A percentile compares a stretch with the other conserved stretches of the same genome.
Evolutionary conservation across 2,113 vertebrate species (phyloP).

Genomic region (Trematomus loennbergii): DNA sequence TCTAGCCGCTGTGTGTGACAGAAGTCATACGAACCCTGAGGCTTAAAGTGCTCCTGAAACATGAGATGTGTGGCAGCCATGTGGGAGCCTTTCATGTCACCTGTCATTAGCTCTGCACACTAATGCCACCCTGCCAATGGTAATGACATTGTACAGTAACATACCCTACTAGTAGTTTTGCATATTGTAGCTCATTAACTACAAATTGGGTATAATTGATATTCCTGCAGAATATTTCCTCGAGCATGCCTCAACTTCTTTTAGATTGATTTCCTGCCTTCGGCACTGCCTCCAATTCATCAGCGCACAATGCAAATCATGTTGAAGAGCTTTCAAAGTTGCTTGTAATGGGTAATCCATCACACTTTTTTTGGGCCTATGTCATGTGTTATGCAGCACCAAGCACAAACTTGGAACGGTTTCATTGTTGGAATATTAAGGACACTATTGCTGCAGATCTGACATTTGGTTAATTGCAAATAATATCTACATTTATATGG

Average conservation of each 20-base stretch:
- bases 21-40: conserved; percentile 38
- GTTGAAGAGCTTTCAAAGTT: conserved; percentile 6
- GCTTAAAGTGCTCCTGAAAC: conserved; percentile 41
- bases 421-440: not conserved
- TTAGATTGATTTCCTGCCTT: conserved; percentile 41
- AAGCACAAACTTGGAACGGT: not conserved
- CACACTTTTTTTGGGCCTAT: conserved; percentile 3
- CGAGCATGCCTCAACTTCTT: not conserved
- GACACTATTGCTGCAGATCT: not conserved
- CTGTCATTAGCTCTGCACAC: conserved; percentile 53
- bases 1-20: conserved; percentile 49
- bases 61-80: conserved; percentile 14
- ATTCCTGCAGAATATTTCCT: conserved; percentile 20
- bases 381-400: not conserved
- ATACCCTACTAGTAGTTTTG: not conserved
- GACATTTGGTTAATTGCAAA: not conserved
- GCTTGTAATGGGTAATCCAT: conserved; percentile 35
- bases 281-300: conserved; percentile 18
- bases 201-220: not conserved
- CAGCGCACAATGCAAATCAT: conserved; percentile 40
- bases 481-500: not conserved
- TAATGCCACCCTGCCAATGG: conserved; percentile 31
- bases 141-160: conserved; percentile 23
- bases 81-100: conserved; percentile 57
- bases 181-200: conserved; percentile 24